These are phyloP conservation scores for Okapia johnstoni DNA, from an alignment of 2,113 vertebrate species.

Conservation along the genomic window DNA sequence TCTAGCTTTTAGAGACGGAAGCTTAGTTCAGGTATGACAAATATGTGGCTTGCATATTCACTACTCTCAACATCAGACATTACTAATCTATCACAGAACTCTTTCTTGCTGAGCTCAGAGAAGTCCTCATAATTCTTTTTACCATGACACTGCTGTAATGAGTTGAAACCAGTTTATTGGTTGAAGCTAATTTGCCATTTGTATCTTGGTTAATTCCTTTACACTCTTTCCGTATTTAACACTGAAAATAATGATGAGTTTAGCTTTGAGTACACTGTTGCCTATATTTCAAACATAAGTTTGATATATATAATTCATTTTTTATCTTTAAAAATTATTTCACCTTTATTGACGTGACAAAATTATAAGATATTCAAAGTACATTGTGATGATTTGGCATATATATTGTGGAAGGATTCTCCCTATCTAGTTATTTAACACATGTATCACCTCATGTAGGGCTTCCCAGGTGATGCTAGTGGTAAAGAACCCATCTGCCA, in stretches of 20 bases:
- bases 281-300: background rate
- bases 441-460: background rate
- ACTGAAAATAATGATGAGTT: conserved; percentile 40
- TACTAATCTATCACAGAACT: background rate
- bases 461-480: background rate
- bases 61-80: background rate
- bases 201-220: background rate
- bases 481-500: background rate
- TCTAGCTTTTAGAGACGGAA: background rate
- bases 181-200: background rate
- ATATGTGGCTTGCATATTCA: background rate
- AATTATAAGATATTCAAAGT: background rate
- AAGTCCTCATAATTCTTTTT: background rate
- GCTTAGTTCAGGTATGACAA: background rate
- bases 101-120: background rate
- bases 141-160: background rate
- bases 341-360: background rate
- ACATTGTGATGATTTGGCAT: background rate
- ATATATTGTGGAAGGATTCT: background rate
- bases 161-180: background rate
- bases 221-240: background rate
- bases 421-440: background rate
- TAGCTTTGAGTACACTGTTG: conserved; percentile 15
- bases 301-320: background rate
- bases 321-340: background rate